A percentile compares a stretch with the other conserved stretches of the same genome.
Conservation (phyloP, 2,797 vertebrate genomes). For the Scarus forsteni region DNA sequence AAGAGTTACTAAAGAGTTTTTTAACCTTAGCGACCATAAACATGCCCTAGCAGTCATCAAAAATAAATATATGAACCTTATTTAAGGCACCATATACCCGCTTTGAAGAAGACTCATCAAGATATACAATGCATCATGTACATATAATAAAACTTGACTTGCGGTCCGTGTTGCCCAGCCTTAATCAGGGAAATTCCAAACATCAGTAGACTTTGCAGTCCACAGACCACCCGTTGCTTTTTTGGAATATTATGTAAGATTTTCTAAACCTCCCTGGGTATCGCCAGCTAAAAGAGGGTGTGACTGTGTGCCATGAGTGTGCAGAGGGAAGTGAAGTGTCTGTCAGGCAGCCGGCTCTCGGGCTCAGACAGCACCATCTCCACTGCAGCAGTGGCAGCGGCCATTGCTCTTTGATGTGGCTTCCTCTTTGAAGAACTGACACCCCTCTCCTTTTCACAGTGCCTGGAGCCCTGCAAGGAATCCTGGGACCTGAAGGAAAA, state of each 20-base stretch:
- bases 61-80: no score
- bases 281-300: conserved; percentile 49
- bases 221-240: conserved; percentile 47
- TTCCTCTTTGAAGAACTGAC: conserved; percentile 54
- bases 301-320: conserved; percentile 49
- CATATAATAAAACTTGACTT: no score
- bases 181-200: conserved; percentile 23
- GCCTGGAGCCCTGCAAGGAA: conserved; percentile 96
- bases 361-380: conserved; percentile 56
- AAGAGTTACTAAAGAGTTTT: no score
- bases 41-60: no score
- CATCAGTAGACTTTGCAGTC: conserved; percentile 33
- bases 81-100: no score
- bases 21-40: no score
- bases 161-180: no score
- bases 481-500: conserved; percentile 93
- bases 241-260: conserved; percentile 39
- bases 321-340: conserved; percentile 62
- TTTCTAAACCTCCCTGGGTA: conserved; percentile 55
- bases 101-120: no score
- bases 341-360: conserved; percentile 48
- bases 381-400: conserved; percentile 16
- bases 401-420: conserved; percentile 67
- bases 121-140: no score
- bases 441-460: conserved; percentile 85